A percentile compares a stretch with the other conserved stretches of the same genome.
Conservation (phyloP, 2,113 vertebrate species). For the Silurus meridionalis region DNA sequence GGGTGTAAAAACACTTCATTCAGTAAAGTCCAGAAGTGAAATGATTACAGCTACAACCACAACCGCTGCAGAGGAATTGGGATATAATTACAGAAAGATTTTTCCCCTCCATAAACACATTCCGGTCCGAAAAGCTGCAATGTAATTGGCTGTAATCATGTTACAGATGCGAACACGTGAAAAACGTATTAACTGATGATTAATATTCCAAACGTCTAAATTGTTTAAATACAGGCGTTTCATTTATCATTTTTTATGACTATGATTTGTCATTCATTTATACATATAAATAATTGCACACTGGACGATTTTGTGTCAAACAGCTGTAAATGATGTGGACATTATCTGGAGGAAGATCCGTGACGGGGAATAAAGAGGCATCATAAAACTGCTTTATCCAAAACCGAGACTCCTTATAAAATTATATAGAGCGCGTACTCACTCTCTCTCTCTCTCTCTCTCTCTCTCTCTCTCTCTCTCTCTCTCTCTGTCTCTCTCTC, state of each 20-base stretch:
- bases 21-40: background rate
- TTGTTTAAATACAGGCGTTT: background rate
- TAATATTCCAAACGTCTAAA: background rate
- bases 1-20: background rate
- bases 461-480: background rate
- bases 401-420: constrained; percentile 40
- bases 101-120: background rate
- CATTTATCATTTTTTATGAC: background rate
- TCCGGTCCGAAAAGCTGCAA: background rate
- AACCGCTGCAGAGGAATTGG: background rate
- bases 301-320: background rate
- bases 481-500: too few species aligned
- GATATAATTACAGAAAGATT: background rate
- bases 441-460: background rate
- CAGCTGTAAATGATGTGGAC: constrained; percentile 10
- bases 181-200: background rate
- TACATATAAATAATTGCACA: background rate
- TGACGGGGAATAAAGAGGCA: constrained; percentile 24
- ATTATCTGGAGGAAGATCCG: constrained; percentile 20
- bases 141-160: background rate
- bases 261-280: background rate
- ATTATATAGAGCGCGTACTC: constrained; percentile 33
- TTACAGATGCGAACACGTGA: background rate
- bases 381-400: constrained; percentile 39
- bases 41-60: constrained; percentile 18